Evolutionary conservation across 2,113 vertebrate genomes (phyloP).

Genomic region (Pagrus major): DNA sequence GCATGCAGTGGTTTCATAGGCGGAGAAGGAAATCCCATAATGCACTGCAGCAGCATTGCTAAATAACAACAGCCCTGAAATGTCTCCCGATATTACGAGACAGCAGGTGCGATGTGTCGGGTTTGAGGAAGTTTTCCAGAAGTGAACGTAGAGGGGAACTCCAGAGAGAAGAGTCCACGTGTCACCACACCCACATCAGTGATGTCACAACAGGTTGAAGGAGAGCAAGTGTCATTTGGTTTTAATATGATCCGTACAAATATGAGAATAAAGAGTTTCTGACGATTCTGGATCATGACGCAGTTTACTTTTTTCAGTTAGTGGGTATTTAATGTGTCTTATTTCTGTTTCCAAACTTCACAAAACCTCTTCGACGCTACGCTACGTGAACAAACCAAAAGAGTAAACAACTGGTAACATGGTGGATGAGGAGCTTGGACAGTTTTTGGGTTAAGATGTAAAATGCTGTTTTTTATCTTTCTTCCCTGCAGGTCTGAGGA

Average conservation of each 20-base stretch:
- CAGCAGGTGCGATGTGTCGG: not conserved
- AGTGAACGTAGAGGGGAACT: not conserved
- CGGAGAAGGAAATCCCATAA: slow-evolving; percentile 1
- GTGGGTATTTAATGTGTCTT: too few relatives aligned
- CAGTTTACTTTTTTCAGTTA: too few relatives aligned
- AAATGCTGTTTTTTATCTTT: not conserved
- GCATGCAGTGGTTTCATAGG: not conserved
- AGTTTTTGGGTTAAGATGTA: too few relatives aligned
- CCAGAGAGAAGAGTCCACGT: not conserved
- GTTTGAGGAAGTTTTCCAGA: not conserved
- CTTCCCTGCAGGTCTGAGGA: not conserved
- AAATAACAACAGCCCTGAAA: not conserved
- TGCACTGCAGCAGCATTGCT: slow-evolving; percentile 6
- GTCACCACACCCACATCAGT: not conserved
- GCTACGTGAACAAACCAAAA: too few relatives aligned
- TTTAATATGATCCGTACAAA: too few relatives aligned
- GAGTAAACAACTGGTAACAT: too few relatives aligned
- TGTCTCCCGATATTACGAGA: not conserved
- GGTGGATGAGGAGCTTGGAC: too few relatives aligned
- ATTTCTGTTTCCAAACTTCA: too few relatives aligned
- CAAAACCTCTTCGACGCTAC: too few relatives aligned
- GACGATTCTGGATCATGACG: too few relatives aligned
- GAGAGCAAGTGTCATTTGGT: too few relatives aligned
- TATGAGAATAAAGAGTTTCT: too few relatives aligned
- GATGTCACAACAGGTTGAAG: not conserved